phyloP scores from a whole-genome alignment of 1,140 invertebrate species.

The Hylaeus volcanicus region DNA sequence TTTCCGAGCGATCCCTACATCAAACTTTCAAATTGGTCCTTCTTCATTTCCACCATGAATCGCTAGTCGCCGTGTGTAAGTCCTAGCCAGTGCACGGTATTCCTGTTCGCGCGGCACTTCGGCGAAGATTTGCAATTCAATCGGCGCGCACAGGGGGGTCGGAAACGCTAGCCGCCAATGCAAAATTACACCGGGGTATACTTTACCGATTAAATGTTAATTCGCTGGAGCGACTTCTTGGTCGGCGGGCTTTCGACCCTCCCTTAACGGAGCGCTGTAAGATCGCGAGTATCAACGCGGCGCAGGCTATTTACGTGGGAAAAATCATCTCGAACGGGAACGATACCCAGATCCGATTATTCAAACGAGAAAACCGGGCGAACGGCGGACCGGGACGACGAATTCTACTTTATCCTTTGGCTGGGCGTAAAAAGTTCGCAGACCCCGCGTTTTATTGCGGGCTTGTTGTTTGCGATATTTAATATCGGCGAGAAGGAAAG shows the following conservation, averaged over 20 bases:
- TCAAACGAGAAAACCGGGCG: constrained; percentile 27
- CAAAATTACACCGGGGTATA: constrained; percentile 38
- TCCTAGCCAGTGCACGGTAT: background rate
- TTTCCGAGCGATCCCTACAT: too few relatives aligned
- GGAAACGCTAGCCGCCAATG: constrained; percentile 23
- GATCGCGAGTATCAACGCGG: background rate
- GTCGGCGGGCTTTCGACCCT: background rate
- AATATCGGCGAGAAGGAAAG: background rate
- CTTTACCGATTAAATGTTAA: constrained; percentile 54
- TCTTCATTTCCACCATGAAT: background rate
- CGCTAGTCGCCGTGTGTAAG: background rate
- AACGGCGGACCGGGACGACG: background rate
- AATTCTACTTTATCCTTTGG: constrained; percentile 5
- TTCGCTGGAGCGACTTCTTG: constrained; percentile 1
- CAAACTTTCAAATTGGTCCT: too few relatives aligned
- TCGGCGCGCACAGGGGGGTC: constrained; percentile 6
- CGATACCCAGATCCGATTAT: constrained; percentile 40
- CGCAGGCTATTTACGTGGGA: constrained; percentile 21
- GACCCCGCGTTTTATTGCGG: constrained; percentile 33
- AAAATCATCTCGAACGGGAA: constrained; percentile 7
- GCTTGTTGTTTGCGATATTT: constrained; percentile 11
- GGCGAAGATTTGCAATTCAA: constrained; percentile 53
- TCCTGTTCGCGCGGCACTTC: constrained; percentile 4
- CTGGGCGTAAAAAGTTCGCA: constrained; percentile 24
- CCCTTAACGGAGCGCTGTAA: background rate